Evolutionary conservation across 1,140 invertebrate genomes (phyloP).

Genomic region (Heliconius eleuchia): DNA sequence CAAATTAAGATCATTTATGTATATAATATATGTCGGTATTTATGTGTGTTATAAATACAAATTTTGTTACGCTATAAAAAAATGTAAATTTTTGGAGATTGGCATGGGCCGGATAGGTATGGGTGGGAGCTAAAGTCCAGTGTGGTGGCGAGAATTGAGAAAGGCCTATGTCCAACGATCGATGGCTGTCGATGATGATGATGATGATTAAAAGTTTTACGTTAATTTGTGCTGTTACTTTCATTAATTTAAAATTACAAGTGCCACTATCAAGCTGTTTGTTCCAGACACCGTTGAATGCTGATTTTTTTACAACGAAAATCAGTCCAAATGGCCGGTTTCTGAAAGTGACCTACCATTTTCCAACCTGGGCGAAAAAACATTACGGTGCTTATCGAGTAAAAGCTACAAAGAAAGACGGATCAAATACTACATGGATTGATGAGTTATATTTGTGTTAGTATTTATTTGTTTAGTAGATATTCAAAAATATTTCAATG

Average conservation of each 20-base stretch:
- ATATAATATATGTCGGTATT: too few relatives aligned
- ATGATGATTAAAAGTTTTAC: too few relatives aligned
- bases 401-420: constrained; percentile 3
- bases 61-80: too few relatives aligned
- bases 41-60: too few relatives aligned
- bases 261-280: neutral
- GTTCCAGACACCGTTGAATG: neutral
- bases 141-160: too few relatives aligned
- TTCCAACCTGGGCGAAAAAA: constrained; percentile 15
- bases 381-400: constrained; percentile 19
- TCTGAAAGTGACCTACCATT: constrained; percentile 13
- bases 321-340: constrained; percentile 19
- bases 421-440: neutral
- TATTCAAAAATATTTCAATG: too few relatives aligned
- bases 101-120: too few relatives aligned
- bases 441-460: constrained; percentile 7
- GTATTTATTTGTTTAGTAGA: neutral
- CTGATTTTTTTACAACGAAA: constrained; percentile 17
- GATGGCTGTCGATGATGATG: too few relatives aligned
- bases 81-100: too few relatives aligned
- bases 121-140: too few relatives aligned
- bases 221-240: neutral
- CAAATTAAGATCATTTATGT: too few relatives aligned
- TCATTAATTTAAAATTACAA: neutral
- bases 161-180: too few relatives aligned